Conservation (phyloP, 2,888 invertebrate species). For the Anagyrus pseudococci region DNA sequence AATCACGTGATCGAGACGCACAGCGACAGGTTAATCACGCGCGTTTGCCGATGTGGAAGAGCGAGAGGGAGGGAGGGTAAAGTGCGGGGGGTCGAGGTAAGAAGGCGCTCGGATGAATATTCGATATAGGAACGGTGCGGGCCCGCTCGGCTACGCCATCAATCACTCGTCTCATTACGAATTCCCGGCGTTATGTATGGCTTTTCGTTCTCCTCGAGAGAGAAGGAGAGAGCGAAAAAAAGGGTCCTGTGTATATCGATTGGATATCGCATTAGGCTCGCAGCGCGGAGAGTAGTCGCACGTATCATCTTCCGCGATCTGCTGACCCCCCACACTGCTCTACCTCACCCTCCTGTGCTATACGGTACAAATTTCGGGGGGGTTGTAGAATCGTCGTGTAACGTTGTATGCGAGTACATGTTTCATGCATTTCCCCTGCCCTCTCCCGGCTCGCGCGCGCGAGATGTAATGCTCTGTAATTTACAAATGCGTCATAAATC, state of each 20-base stretch:
- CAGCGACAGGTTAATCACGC: slow-evolving; percentile 27
- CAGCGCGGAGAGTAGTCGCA: no score
- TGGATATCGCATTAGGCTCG: slow-evolving; percentile 33
- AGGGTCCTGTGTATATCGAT: slow-evolving; percentile 18
- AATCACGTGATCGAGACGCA: slow-evolving; percentile 22
- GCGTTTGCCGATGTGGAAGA: neutral
- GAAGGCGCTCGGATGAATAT: no score
- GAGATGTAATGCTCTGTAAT: slow-evolving; percentile 18
- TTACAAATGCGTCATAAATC: slow-evolving; percentile 21
- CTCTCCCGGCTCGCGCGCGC: no score
- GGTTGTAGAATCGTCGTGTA: neutral
- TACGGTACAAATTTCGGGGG: slow-evolving; percentile 17
- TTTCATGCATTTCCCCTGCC: slow-evolving; percentile 4
- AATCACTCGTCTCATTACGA: slow-evolving; percentile 38
- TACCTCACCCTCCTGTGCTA: neutral
- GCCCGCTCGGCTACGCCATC: slow-evolving; percentile 9
- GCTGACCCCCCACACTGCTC: slow-evolving; percentile 3
- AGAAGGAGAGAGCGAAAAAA: slow-evolving; percentile 4
- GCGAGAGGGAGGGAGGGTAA: slow-evolving; percentile 5
- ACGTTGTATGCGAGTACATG: neutral
- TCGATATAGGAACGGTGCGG: neutral
- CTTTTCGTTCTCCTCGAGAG: slow-evolving; percentile 1
- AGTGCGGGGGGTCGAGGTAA: neutral
- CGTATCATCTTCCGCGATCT: slow-evolving; percentile 32
- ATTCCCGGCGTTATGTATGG: slow-evolving; percentile 31